Evolutionary conservation across 2,797 vertebrate species (phyloP).

Genomic region (Coreius guichenoti): DNA sequence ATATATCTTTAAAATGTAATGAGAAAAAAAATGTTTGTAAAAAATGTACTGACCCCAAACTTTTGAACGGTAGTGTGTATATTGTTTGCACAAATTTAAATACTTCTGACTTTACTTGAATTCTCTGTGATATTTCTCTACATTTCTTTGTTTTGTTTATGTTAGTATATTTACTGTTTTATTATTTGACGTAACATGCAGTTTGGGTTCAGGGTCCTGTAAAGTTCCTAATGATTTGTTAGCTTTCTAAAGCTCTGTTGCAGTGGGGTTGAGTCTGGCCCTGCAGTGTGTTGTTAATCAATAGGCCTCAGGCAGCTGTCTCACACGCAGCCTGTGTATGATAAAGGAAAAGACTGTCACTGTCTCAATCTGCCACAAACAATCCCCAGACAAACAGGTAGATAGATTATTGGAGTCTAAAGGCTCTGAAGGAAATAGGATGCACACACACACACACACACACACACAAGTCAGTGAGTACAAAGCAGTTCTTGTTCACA

Average conservation of each 20-base stretch:
- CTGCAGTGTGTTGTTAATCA: conserved; percentile 42
- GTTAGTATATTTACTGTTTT: not conserved
- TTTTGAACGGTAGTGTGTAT: not conserved
- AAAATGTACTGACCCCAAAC: not conserved
- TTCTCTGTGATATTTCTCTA: not conserved
- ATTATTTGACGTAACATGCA: not conserved
- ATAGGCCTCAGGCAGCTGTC: not conserved
- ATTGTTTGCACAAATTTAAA: not conserved
- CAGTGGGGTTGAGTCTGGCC: conserved; percentile 17
- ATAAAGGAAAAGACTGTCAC: conserved; percentile 16
- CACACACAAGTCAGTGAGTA: not conserved
- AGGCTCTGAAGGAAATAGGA: conserved; percentile 30
- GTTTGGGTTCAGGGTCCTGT: conserved; percentile 22
- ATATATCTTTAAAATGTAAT: not conserved
- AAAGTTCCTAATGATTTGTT: conserved; percentile 27
- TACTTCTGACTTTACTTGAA: not conserved
- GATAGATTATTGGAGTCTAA: conserved; percentile 29
- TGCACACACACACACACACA: not conserved
- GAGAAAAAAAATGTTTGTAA: not conserved
- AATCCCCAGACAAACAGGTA: conserved; percentile 21
- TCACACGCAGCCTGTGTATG: not conserved
- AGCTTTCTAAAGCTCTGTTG: conserved; percentile 17
- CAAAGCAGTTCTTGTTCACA: conserved; percentile 40
- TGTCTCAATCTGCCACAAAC: conserved; percentile 28
- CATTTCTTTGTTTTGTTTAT: not conserved